Percentiles rank a stretch among this genome's conserved stretches.
Conservation (phyloP, 2,797 vertebrate species). For the Halcyon smyrnensis region DNA sequence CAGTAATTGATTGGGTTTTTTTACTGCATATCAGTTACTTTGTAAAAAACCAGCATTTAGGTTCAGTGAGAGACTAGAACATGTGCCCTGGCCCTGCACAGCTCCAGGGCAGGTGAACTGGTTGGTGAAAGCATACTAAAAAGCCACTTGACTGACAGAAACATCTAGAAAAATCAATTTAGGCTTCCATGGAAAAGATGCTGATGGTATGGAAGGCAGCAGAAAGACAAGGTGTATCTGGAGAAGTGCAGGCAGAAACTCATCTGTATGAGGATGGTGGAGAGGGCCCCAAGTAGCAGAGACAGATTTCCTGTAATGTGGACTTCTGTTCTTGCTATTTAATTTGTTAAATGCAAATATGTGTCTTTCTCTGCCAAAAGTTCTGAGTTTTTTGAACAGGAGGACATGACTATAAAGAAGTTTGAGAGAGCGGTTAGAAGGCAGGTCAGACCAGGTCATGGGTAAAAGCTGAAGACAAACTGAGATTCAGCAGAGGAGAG, state of each 20-base stretch:
- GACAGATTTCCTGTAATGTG: background rate
- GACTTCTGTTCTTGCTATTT: background rate
- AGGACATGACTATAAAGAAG: background rate
- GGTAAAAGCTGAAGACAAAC: conserved; percentile 29
- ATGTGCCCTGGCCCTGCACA: accelerated
- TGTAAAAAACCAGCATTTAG: background rate
- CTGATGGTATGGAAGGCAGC: background rate
- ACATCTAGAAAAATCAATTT: background rate
- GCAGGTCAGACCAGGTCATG: conserved; percentile 52
- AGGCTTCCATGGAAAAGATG: background rate
- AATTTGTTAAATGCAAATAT: background rate
- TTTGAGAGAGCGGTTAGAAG: background rate
- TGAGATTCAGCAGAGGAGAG: background rate
- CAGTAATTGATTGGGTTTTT: background rate
- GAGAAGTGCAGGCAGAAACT: background rate
- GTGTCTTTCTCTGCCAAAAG: background rate
- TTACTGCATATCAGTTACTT: background rate
- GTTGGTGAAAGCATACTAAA: background rate
- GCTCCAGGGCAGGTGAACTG: background rate
- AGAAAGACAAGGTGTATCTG: background rate
- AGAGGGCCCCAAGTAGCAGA: background rate
- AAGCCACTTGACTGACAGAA: background rate
- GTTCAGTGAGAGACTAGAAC: background rate
- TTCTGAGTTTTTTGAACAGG: background rate
- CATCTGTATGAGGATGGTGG: background rate